These are phyloP conservation scores for Calidris pygmaea DNA, from an alignment of 2,113 vertebrate genomes.

Conservation along the genomic window DNA sequence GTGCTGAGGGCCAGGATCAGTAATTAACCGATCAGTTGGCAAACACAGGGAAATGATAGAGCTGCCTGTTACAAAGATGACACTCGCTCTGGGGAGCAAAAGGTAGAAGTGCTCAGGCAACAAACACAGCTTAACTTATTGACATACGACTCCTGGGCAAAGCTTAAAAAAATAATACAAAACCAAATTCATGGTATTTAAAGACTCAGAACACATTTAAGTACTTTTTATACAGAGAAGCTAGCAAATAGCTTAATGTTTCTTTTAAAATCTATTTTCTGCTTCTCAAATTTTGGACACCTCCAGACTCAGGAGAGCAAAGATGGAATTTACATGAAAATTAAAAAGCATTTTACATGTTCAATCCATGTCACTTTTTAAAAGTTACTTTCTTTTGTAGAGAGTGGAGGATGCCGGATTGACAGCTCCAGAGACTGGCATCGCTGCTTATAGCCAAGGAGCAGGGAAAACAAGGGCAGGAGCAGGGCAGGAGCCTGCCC, in stretches of 20 bases:
- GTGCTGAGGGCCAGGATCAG: background rate
- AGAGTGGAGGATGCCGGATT: background rate
- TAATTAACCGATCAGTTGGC: background rate
- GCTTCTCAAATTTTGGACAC: constrained; percentile 50
- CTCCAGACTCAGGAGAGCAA: constrained; percentile 51
- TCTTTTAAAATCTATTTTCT: constrained; percentile 53
- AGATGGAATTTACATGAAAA: constrained; percentile 62
- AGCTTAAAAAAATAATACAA: background rate
- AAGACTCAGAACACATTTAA: constrained; percentile 25
- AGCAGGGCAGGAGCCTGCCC: background rate
- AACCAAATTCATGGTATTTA: background rate
- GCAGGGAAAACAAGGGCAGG: background rate
- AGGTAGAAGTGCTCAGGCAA: background rate
- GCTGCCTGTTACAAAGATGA: background rate
- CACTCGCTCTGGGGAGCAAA: background rate
- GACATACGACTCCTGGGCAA: background rate
- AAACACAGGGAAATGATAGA: background rate
- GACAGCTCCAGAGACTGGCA: background rate
- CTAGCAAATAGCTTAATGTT: constrained; percentile 8
- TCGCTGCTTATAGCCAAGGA: background rate
- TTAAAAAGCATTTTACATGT: constrained; percentile 46
- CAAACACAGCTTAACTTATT: background rate
- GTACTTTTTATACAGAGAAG: background rate
- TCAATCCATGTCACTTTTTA: constrained; percentile 3
- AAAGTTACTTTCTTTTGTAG: background rate